A percentile compares a stretch with the other conserved stretches of the same genome.
phyloP scores from a whole-genome alignment of 2,797 vertebrate genomes.

The Buphagus erythrorhynchus region DNA sequence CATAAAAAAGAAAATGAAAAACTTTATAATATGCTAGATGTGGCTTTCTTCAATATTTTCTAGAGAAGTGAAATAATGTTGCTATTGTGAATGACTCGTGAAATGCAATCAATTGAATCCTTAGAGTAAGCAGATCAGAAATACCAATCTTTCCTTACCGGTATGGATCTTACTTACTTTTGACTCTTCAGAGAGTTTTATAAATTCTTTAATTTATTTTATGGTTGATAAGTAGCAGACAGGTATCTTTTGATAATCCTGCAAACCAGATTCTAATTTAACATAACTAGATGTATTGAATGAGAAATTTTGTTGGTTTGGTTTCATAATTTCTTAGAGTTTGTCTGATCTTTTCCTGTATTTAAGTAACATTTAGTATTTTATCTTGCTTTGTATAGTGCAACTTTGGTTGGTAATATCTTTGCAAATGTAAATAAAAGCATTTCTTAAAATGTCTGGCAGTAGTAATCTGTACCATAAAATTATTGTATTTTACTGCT shows the following conservation, averaged over 20 bases:
- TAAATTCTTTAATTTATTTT: background rate
- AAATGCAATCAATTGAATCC: background rate
- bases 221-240: background rate
- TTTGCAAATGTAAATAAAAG: slow-evolving; percentile 7
- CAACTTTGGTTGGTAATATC: background rate
- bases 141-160: background rate
- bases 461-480: background rate
- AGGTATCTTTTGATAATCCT: background rate
- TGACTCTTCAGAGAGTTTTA: background rate
- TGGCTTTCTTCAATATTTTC: background rate
- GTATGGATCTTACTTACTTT: background rate
- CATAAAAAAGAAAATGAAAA: background rate
- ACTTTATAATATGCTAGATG: background rate
- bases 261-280: background rate
- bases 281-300: background rate
- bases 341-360: background rate
- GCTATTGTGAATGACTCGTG: background rate
- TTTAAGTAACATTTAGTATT: background rate
- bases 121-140: background rate
- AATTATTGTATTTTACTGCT: background rate
- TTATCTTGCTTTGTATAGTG: background rate
- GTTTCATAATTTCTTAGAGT: background rate
- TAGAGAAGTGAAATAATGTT: background rate
- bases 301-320: background rate
- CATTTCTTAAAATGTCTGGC: background rate